Evolutionary conservation across 1,140 invertebrate species (phyloP).

Genomic region (Drosophila parabipectinata): DNA sequence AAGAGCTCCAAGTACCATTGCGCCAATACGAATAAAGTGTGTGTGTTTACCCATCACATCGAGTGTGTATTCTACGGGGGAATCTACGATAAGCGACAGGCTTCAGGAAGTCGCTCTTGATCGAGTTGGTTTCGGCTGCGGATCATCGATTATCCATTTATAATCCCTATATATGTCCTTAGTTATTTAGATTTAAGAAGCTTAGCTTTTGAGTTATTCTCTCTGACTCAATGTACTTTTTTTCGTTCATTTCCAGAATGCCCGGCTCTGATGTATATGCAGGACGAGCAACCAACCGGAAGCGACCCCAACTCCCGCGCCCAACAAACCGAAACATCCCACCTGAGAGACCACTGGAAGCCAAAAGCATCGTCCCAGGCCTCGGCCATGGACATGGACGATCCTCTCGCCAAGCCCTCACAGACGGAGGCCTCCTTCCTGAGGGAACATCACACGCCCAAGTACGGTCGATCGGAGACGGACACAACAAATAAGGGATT

Average conservation of each 20-base stretch:
- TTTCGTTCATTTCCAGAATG: slow-evolving; percentile 25
- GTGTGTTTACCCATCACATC: slow-evolving; percentile 23
- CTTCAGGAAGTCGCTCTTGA: too few species aligned
- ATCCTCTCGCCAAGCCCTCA: slow-evolving; percentile 25
- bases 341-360: slow-evolving; percentile 31
- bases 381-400: not conserved
- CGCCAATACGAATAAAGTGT: slow-evolving; percentile 32
- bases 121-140: too few species aligned
- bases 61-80: slow-evolving; percentile 23
- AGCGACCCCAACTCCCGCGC: slow-evolving; percentile 21
- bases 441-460: slow-evolving; percentile 1
- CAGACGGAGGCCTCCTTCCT: slow-evolving; percentile 54
- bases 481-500: not conserved
- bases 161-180: not conserved
- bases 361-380: not conserved
- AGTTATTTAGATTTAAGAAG: not conserved
- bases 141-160: too few species aligned
- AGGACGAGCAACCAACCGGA: slow-evolving; percentile 52
- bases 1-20: slow-evolving; percentile 27
- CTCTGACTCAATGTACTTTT: not conserved
- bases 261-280: slow-evolving; percentile 70
- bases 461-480: not conserved
- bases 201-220: not conserved
- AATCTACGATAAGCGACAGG: not conserved
- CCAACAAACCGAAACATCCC: slow-evolving; percentile 58